Evolutionary conservation across 2,888 invertebrate genomes (phyloP), one percentile per base, ranked within the genome.

Genomic region (Cheilosia variabilis): DNA sequence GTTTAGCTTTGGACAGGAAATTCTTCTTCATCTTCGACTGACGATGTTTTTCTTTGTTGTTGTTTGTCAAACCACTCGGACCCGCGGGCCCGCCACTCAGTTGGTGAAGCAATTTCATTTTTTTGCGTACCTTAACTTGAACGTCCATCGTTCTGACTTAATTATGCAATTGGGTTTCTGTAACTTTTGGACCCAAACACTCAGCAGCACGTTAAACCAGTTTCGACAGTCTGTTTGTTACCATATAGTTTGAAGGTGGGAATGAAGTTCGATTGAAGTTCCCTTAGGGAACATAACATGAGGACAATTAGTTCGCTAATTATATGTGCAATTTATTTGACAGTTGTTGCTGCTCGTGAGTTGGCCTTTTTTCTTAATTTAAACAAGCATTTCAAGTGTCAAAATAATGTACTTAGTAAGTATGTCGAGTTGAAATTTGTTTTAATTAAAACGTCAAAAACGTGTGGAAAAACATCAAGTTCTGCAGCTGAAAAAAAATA

Each of bases 161-260:
- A 69, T 77, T 77, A 69, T 69, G 77, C 68, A 77, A 71, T 78
- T 71, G 50, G 43, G 62, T 71, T 57, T 15, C 43, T 15, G 13
- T 22, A 55, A 22, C 52, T 27, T n/a, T 24, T 52, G 31, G 41
- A 7, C 43, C 53, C 62, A 55, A 45, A 60, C 60, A 13, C 9
- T 55, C 58, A 31, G 53, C 31, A 60, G 58, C 60, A 68, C 22
- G 24, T 45, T 10, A 34, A 45, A 60, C 68, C 13, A 53, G 68
- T 68, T 77, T 68, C 60, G 68, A 77, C 60, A 68, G 52, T 68
- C 58, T 43, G 50, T 52, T 66, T 52, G 19, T 55, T 45, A 27
- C 15, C 57, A 37, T 47, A n/a, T 47, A n/a, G 7, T 19, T n/a
- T 53, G 68, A 13, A 43, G 50, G 24, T 24, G 19, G 37, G 19